phyloP scores from a whole-genome alignment of 2,888 invertebrate genomes.

The Cistogaster globosa region DNA sequence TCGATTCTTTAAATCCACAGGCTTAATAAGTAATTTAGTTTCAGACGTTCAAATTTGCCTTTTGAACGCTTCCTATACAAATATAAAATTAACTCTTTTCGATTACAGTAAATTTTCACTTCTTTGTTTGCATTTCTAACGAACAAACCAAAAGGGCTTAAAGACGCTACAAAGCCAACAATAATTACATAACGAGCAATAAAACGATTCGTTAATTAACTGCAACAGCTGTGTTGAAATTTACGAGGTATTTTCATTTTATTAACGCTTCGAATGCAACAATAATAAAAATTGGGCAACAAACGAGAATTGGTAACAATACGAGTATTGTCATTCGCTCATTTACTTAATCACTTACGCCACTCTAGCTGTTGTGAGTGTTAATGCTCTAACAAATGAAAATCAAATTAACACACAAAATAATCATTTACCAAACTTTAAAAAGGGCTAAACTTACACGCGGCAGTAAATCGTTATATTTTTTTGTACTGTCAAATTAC shows the following conservation, averaged over 20 bases:
- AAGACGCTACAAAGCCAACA: background rate
- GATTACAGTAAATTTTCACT: too few species aligned
- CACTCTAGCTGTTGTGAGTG: background rate
- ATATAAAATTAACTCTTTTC: background rate
- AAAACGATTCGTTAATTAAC: background rate
- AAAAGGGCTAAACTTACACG: too few species aligned
- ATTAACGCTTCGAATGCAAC: background rate
- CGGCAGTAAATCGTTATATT: too few species aligned
- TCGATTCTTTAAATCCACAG: too few species aligned
- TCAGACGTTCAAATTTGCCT: too few species aligned
- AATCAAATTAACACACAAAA: too few species aligned
- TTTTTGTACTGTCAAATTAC: too few species aligned
- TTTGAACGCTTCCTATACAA: background rate
- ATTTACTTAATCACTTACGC: background rate
- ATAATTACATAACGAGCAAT: background rate
- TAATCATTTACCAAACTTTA: too few species aligned
- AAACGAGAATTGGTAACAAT: background rate
- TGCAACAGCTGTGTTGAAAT: background rate
- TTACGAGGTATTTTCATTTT: background rate
- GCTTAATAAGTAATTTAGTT: too few species aligned
- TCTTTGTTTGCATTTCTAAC: too few species aligned
- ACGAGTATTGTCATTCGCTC: background rate
- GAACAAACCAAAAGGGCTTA: background rate
- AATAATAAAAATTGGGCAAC: background rate
- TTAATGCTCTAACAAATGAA: background rate